These are phyloP conservation scores for Volucella zonaria DNA, from an alignment of 2,888 invertebrate genomes.

Conservation along the genomic window DNA sequence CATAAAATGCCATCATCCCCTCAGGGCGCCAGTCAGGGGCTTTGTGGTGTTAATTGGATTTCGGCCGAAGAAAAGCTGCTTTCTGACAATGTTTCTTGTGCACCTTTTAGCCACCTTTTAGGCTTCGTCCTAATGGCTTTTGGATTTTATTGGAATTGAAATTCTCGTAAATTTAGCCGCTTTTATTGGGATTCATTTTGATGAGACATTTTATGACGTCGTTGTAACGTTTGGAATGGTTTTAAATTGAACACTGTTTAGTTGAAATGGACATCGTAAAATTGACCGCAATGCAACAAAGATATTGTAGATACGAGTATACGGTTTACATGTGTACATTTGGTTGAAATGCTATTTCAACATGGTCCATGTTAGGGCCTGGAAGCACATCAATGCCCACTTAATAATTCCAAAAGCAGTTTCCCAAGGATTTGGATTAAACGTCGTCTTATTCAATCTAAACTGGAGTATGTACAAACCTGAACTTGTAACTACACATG, in stretches of 20 bases:
- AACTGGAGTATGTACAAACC: too few relatives aligned
- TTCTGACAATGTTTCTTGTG: not conserved
- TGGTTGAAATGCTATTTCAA: too few relatives aligned
- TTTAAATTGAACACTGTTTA: not conserved
- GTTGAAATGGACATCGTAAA: too few relatives aligned
- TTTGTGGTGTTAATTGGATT: conserved; percentile 36
- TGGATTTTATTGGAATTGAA: conserved; percentile 11
- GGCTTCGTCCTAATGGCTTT: conserved; percentile 14
- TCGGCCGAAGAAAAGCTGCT: conserved; percentile 2
- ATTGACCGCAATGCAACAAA: too few relatives aligned
- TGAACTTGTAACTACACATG: too few relatives aligned
- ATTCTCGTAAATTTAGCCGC: conserved; percentile 3
- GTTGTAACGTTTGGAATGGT: not conserved
- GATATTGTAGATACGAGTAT: too few relatives aligned
- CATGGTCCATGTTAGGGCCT: too few relatives aligned
- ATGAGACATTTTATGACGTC: not conserved
- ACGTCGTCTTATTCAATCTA: too few relatives aligned
- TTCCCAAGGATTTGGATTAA: too few relatives aligned
- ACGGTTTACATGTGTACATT: too few relatives aligned
- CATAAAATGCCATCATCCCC: not conserved
- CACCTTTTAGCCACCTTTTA: not conserved
- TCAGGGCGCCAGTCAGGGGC: not conserved
- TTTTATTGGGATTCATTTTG: conserved; percentile 11
- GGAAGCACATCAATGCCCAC: too few relatives aligned
- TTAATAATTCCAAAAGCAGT: too few relatives aligned